phyloP scores from a whole-genome alignment of 2,113 vertebrate genomes.

The Bubo blakistoni region DNA sequence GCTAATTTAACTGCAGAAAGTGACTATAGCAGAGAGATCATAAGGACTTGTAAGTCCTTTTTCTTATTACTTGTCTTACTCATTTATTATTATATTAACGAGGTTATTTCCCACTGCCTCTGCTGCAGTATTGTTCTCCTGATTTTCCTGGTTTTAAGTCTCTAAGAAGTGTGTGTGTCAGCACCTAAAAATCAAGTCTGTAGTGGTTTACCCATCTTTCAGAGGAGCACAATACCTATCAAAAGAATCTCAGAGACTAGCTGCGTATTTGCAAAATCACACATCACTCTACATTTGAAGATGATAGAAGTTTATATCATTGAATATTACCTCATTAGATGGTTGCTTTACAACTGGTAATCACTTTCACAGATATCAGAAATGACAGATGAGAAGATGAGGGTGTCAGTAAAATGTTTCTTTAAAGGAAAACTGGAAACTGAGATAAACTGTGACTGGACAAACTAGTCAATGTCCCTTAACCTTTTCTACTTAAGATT shows the following conservation, averaged over 20 bases:
- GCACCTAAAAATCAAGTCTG: neutral
- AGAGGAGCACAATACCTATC: neutral
- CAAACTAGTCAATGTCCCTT: neutral
- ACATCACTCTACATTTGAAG: neutral
- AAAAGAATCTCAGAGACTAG: neutral
- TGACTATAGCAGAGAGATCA: neutral
- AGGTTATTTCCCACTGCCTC: neutral
- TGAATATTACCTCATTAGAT: neutral
- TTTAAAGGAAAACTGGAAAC: neutral
- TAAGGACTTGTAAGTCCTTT: neutral
- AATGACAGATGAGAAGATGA: neutral
- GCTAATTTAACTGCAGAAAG: neutral
- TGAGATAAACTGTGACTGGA: neutral
- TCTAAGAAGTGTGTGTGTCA: neutral
- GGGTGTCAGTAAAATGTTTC: neutral
- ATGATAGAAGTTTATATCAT: neutral
- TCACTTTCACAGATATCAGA: neutral
- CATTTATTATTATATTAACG: neutral
- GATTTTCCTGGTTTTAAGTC: neutral
- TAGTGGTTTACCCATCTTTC: neutral
- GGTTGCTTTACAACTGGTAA: neutral
- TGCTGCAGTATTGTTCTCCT: neutral
- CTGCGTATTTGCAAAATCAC: neutral
- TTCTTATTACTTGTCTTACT: neutral
- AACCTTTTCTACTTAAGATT: neutral